Base-by-base conservation (phyloP, 2,888 invertebrate species). In the Sylvicola cinctus region DNA sequence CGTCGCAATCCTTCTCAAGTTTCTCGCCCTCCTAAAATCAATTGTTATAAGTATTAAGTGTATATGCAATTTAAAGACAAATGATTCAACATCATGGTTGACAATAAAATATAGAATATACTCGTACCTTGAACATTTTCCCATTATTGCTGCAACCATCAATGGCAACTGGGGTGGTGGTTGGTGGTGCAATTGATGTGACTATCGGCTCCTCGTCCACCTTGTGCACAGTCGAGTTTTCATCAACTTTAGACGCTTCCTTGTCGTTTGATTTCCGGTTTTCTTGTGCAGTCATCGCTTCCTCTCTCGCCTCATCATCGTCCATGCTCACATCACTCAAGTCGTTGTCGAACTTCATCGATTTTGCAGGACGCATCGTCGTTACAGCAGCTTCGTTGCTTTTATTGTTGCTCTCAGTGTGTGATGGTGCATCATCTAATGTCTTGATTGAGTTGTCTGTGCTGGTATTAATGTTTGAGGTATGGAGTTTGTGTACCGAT, bases 291-390 rank as follows among this genome's bases (percentile, higher is more conserved):
- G n/a, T n/a, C n/a, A n/a, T n/a, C n/a, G n/a, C n/a, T n/a, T n/a
- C n/a, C n/a, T n/a, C n/a, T n/a, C n/a, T n/a, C n/a, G n/a, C n/a
- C n/a, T 72, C 75, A 33, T 75, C 68, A 39, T 66, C 66, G 43
- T 76, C 74, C 62, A 81, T 68, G 45, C 69, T 78, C 14, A 81
- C 76, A 51, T 81, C 77, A 49, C 80, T 80, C n/a, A 81, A 59
- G 52, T 80, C 79, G 26, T 16, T 17, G 14, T 6, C 26, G 25
- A 12, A 25, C n/a, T n/a, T n/a, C n/a, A n/a, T n/a, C n/a, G n/a
- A n/a, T n/a, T n/a, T n/a, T n/a, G n/a, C n/a, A n/a, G n/a, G n/a
- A n/a, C n/a, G n/a, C n/a, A n/a, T n/a, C n/a, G n/a, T n/a, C n/a
- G n/a, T n/a, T n/a, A n/a, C n/a, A n/a, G n/a, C n/a, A n/a, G n/a